Evolutionary conservation across 2,888 invertebrate species (phyloP).

Genomic region (Xestia xanthographa): DNA sequence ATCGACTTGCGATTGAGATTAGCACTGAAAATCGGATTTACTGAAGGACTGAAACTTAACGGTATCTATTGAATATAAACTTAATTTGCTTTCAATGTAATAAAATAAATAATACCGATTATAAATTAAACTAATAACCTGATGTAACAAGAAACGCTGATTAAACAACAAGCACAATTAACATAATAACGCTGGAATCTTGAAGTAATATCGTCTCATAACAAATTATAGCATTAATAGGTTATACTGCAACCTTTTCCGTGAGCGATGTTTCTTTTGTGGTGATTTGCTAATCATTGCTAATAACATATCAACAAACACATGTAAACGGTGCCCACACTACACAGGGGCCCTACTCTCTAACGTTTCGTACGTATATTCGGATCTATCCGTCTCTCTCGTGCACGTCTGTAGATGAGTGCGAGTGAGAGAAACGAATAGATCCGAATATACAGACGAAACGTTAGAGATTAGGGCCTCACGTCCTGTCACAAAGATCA

Average conservation of each 20-base stretch:
- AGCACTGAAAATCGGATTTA: constrained; percentile 79
- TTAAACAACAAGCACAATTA: not conserved
- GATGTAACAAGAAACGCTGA: not conserved
- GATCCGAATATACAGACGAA: too few species aligned
- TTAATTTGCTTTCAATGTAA: constrained; percentile 35
- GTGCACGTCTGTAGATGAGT: too few species aligned
- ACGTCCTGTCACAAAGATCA: constrained; percentile 14
- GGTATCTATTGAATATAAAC: constrained; percentile 73
- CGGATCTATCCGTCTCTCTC: too few species aligned
- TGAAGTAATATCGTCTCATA: not conserved
- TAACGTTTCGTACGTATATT: too few species aligned
- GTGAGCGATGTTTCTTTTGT: not conserved
- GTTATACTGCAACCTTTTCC: not conserved
- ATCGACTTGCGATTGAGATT: constrained; percentile 82
- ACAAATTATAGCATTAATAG: not conserved
- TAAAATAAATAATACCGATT: not conserved
- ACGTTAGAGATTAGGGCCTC: too few species aligned
- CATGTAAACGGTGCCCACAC: not conserved
- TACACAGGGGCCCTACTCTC: too few species aligned
- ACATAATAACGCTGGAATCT: constrained; percentile 6
- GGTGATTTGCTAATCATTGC: not conserved
- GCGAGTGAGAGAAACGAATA: too few species aligned
- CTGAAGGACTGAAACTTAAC: constrained; percentile 74
- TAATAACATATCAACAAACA: not conserved
- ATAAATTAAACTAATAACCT: constrained; percentile 17